A percentile compares a stretch with the other conserved stretches of the same genome.
Evolutionary conservation across 1,140 invertebrate genomes (phyloP).

Genomic region (Cydia pomonella): DNA sequence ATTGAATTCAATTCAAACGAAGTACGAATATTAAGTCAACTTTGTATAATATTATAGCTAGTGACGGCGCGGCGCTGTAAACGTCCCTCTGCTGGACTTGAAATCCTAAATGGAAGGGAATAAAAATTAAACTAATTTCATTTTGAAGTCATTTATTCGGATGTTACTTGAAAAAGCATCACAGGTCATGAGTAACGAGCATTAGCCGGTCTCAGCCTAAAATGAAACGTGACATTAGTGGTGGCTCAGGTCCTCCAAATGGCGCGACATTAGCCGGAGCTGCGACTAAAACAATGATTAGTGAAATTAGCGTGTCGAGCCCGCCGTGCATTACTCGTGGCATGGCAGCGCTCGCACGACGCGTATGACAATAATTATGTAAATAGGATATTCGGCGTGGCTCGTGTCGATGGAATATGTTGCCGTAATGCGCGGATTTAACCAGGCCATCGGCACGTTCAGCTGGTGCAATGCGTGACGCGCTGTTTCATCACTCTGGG

Average conservation of each 20-base stretch:
- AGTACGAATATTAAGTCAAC: constrained; percentile 20
- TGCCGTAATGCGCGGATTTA: constrained; percentile 41
- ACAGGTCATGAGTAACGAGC: not conserved
- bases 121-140: not conserved
- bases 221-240: constrained; percentile 33
- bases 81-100: not conserved
- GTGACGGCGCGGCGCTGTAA: not conserved
- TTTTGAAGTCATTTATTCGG: not conserved
- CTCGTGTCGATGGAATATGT: constrained; percentile 43
- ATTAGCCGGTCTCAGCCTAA: constrained; percentile 16
- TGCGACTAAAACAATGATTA: constrained; percentile 62
- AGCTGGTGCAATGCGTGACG: constrained; percentile 35
- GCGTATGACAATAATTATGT: constrained; percentile 66
- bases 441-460: constrained; percentile 38
- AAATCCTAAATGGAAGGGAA: not conserved
- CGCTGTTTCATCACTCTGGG: constrained; percentile 30
- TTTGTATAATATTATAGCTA: not conserved
- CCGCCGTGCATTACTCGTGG: constrained; percentile 40
- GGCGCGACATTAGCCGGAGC: constrained; percentile 27
- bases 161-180: not conserved
- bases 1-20: constrained; percentile 24
- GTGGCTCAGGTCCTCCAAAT: constrained; percentile 29
- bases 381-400: constrained; percentile 56
- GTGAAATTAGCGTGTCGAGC: constrained; percentile 49
- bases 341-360: constrained; percentile 15